phyloP scores from a whole-genome alignment of 2,888 invertebrate genomes.

The Salticus scenicus region DNA sequence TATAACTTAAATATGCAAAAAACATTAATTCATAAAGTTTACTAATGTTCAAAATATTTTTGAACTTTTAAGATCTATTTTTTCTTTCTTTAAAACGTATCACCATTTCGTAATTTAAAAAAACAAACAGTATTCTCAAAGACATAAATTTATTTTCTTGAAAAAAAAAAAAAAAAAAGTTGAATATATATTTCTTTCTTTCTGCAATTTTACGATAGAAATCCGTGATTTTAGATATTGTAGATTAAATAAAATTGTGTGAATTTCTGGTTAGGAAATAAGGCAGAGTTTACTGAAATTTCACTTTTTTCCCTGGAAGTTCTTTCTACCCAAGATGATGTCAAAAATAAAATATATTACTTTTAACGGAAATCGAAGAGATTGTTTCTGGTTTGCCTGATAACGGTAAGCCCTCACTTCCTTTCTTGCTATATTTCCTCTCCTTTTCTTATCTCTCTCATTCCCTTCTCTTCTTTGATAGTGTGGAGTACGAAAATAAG shows the following conservation, averaged over 20 bases:
- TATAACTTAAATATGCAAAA: too few relatives aligned
- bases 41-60: too few relatives aligned
- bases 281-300: conserved; percentile 17
- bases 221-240: too few relatives aligned
- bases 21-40: too few relatives aligned
- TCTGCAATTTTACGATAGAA: too few relatives aligned
- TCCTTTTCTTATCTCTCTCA: conserved; percentile 22
- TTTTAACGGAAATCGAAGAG: conserved; percentile 68
- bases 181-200: too few relatives aligned
- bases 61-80: too few relatives aligned
- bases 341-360: conserved; percentile 68
- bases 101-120: too few relatives aligned
- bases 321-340: conserved; percentile 41
- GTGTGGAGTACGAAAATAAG: conserved; percentile 12
- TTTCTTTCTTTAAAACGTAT: too few relatives aligned
- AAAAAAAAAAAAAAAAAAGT: too few relatives aligned
- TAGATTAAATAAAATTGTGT: background rate
- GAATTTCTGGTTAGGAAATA: background rate
- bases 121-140: too few relatives aligned
- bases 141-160: too few relatives aligned
- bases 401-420: conserved; percentile 64
- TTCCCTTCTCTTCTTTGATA: conserved; percentile 5
- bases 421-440: conserved; percentile 26
- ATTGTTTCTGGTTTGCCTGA: conserved; percentile 68
- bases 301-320: conserved; percentile 23